A percentile compares a stretch with the other conserved stretches of the same genome.
Conservation (phyloP, 2,888 invertebrate species). For the Nemotelus pantherinus region DNA sequence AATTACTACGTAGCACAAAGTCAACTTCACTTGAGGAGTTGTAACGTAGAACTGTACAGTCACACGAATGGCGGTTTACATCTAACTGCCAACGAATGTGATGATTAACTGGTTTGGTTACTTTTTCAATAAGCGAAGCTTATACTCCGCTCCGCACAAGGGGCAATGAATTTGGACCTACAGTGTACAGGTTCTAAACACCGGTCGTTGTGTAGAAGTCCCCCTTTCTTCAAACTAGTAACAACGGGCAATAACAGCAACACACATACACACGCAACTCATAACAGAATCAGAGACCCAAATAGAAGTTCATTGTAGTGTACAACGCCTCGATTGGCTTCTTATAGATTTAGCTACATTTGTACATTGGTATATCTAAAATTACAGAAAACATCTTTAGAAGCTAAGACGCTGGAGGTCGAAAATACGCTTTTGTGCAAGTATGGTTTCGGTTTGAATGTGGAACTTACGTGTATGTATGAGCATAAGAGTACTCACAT, state of each 20-base stretch:
- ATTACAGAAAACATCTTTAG: neutral
- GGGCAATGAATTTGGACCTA: constrained; percentile 20
- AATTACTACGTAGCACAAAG: neutral
- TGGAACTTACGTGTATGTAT: no score
- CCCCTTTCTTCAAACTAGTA: neutral
- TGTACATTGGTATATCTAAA: no score
- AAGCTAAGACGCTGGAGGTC: neutral
- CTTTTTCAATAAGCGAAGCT: neutral
- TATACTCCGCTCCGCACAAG: constrained; percentile 7
- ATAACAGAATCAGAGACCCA: neutral
- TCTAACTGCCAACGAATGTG: constrained; percentile 18
- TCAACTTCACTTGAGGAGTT: constrained; percentile 37
- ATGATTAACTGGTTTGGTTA: constrained; percentile 41
- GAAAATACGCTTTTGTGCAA: no score
- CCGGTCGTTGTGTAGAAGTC: neutral
- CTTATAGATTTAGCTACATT: constrained; percentile 5
- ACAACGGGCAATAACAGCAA: neutral
- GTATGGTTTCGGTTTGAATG: no score
- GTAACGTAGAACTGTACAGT: constrained; percentile 33
- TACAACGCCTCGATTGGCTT: neutral
- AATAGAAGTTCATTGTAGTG: constrained; percentile 8
- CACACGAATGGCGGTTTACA: constrained; percentile 30
- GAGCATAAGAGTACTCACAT: no score
- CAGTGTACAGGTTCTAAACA: constrained; percentile 18
- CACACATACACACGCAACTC: neutral